These are phyloP conservation scores for Ictalurus furcatus DNA, from an alignment of 2,113 vertebrate genomes.

Conservation along the genomic window DNA sequence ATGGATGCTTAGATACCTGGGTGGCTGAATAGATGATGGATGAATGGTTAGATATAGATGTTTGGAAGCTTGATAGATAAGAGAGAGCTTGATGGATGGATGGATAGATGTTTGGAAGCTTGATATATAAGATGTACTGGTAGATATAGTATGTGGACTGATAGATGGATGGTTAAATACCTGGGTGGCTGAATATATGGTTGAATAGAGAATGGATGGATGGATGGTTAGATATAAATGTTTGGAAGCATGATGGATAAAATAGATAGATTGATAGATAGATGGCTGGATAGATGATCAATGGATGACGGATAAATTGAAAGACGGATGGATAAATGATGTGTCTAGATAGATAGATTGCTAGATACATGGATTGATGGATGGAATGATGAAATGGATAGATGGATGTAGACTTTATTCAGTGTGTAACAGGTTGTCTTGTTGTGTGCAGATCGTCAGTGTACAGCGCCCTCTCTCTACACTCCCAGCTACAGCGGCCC, in stretches of 20 bases:
- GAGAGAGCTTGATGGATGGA: not conserved
- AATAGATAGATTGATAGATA: not conserved
- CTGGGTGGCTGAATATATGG: too few relatives aligned
- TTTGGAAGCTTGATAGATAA: not conserved
- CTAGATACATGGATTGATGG: not conserved
- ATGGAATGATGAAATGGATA: not conserved
- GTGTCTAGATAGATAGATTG: not conserved
- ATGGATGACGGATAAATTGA: not conserved
- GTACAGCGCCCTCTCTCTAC: not conserved
- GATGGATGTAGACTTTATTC: not conserved
- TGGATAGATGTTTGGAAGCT: too few relatives aligned
- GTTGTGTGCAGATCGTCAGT: not conserved
- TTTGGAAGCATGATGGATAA: not conserved
- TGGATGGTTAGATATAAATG: too few relatives aligned
- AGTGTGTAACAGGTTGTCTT: not conserved
- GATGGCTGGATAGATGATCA: not conserved
- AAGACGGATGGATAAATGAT: not conserved
- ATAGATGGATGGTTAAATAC: too few relatives aligned
- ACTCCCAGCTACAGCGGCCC: conserved; percentile 14
- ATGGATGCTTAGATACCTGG: not conserved
- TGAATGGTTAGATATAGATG: not conserved
- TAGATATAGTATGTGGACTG: too few relatives aligned
- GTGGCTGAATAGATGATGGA: not conserved
- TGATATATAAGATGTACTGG: too few relatives aligned
- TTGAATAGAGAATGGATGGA: not conserved